Evolutionary conservation across 2,113 vertebrate genomes (phyloP).

Genomic region (Plotosus lineatus): DNA sequence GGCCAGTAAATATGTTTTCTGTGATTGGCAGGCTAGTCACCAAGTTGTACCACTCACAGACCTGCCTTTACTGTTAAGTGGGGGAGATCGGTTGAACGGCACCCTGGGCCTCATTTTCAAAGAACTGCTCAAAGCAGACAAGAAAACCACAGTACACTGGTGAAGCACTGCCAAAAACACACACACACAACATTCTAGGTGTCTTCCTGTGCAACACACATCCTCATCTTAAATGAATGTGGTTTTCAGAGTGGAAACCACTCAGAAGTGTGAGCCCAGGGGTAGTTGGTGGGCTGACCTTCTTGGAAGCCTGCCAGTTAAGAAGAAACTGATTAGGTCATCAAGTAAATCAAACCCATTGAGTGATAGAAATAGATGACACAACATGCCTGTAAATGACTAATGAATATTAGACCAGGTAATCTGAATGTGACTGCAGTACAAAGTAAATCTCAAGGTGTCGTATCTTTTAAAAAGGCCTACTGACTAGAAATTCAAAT

Average conservation of each 20-base stretch:
- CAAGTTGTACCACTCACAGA: not conserved
- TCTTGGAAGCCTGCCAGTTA: conserved; percentile 46
- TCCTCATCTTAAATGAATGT: conserved; percentile 12
- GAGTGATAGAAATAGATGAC: not conserved
- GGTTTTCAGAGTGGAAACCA: conserved; percentile 42
- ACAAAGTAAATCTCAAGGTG: too few relatives aligned
- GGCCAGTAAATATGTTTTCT: not conserved
- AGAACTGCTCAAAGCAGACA: not conserved
- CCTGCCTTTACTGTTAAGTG: conserved; percentile 22
- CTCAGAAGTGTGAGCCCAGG: conserved; percentile 1
- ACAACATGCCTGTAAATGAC: conserved; percentile 1
- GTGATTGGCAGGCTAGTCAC: not conserved
- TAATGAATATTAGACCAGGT: not conserved
- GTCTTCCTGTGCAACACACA: not conserved
- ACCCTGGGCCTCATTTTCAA: not conserved
- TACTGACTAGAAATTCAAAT: not conserved
- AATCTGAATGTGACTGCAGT: too few relatives aligned
- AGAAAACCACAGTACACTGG: not conserved
- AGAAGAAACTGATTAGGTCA: conserved; percentile 46
- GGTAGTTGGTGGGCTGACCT: conserved; percentile 34
- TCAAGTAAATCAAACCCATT: conserved; percentile 13
- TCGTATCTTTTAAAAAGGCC: too few relatives aligned
- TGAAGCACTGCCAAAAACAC: not conserved
- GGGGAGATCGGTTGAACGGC: not conserved
- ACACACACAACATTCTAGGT: conserved; percentile 10